phyloP scores from a whole-genome alignment of 2,113 vertebrate genomes.

The Origma solitaria region DNA sequence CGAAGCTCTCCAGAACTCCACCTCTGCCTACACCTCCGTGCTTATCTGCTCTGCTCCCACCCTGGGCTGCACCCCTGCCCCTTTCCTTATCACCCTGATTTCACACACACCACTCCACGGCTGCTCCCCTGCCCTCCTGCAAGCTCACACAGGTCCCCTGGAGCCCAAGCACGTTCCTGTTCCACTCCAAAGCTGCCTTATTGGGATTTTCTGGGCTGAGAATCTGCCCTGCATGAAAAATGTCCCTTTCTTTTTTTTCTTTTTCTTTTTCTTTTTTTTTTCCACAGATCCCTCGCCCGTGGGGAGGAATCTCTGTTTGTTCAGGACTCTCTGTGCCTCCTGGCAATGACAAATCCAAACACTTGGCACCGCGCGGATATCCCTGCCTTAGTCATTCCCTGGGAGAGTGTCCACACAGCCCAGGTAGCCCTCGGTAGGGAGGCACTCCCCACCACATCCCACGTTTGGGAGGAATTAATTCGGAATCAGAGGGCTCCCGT shows the following conservation, averaged over 20 bases:
- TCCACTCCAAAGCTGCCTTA: neutral
- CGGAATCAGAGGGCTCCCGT: neutral
- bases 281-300: neutral
- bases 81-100: conserved; percentile 50
- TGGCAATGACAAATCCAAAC: neutral
- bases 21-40: conserved; percentile 43
- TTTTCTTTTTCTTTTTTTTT: neutral
- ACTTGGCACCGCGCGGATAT: neutral
- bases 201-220: neutral
- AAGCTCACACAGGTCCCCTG: conserved; percentile 33
- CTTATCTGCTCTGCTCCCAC: conserved; percentile 52
- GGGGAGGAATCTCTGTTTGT: neutral
- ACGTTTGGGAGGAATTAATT: neutral
- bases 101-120: neutral
- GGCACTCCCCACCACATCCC: neutral
- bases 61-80: conserved; percentile 44
- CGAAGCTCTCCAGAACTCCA: conserved; percentile 47
- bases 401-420: neutral
- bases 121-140: conserved; percentile 38
- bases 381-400: rapidly evolving
- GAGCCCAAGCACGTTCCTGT: neutral
- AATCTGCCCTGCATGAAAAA: neutral
- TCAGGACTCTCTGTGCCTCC: neutral
- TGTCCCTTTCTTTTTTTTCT: neutral
- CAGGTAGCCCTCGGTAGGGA: neutral